Conservation (phyloP, 1,140 invertebrate genomes). For the Pseudoatta argentina region DNA sequence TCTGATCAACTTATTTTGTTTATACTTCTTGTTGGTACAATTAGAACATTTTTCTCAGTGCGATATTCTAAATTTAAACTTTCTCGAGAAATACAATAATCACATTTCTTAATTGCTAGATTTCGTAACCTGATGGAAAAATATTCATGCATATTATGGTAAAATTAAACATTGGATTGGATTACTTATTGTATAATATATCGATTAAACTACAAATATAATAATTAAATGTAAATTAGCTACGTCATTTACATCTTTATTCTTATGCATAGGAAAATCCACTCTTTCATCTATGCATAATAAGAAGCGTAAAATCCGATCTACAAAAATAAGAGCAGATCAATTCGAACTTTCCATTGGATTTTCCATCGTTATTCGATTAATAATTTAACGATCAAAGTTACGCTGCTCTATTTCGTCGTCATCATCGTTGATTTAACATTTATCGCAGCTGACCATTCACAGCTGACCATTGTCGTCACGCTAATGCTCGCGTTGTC, state of each 20-base stretch:
- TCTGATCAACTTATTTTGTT: no score
- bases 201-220: neutral
- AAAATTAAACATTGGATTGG: neutral
- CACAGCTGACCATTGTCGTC: slow-evolving; percentile 43
- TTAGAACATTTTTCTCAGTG: no score
- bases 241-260: neutral
- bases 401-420: slow-evolving; percentile 17
- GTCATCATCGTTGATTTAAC: neutral
- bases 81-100: slow-evolving; percentile 4
- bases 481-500: slow-evolving; percentile 44
- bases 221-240: slow-evolving; percentile 14
- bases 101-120: neutral
- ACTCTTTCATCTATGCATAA: neutral
- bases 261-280: neutral
- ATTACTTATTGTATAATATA: neutral
- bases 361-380: slow-evolving; percentile 12
- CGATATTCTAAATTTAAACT: neutral
- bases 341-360: neutral
- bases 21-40: no score
- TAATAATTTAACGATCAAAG: slow-evolving; percentile 44
- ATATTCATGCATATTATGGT: neutral
- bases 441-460: slow-evolving; percentile 21
- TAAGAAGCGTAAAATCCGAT: neutral
- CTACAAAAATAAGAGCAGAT: neutral
- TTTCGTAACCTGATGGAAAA: neutral